Evolutionary conservation across 2,797 vertebrate species (phyloP), one percentile per base, ranked within the genome.

Genomic region (Chrysolophus pictus): DNA sequence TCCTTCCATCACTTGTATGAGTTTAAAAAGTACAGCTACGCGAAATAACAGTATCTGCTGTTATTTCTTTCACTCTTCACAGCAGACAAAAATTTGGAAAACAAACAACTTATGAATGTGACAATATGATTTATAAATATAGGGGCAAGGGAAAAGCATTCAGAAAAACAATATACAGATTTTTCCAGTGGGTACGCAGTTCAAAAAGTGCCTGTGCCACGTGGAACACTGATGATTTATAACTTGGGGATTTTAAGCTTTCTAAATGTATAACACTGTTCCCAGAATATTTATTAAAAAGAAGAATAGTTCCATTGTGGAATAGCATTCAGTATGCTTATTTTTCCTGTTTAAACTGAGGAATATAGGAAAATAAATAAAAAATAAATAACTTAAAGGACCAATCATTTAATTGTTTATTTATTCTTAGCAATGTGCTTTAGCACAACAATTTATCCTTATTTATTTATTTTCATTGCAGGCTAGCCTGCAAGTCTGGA

Each of bases 101-200:
- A 93, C 72, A 94, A 95, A 88, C 84, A 87, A 81, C 51, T 82
- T 91, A 84, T 23, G 70, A 89, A 87, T 24, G 51, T 96, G 87
- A 96, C 71, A 94, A 42, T 68, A 76, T 96, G 85, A 96, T 96
- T 96, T 96, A 95, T 96, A 96, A 93, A 94, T 91, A 91, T 62
- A 90, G 95, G 73, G 62, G 14, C 33, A 93, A 93, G 90, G 90
- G 93, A 79, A 91, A 94, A 94, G 24, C 63, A 70, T 83, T 91
- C 84, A 77, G 77, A 86, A 91, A 95, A 96, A 96, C 78, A 96
- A 92, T 92, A 84, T 42, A 83, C 93, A 88, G 78, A 85, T 91
- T 87, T 70, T 94, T 94, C 90, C 94, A 89, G 60, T 78, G 79
- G 84, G 58, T 95, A 73, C 18, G 6, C 86, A 81, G 41, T 82